phyloP scores from a whole-genome alignment of 1,140 invertebrate genomes.

The Bradynema listronoti region DNA sequence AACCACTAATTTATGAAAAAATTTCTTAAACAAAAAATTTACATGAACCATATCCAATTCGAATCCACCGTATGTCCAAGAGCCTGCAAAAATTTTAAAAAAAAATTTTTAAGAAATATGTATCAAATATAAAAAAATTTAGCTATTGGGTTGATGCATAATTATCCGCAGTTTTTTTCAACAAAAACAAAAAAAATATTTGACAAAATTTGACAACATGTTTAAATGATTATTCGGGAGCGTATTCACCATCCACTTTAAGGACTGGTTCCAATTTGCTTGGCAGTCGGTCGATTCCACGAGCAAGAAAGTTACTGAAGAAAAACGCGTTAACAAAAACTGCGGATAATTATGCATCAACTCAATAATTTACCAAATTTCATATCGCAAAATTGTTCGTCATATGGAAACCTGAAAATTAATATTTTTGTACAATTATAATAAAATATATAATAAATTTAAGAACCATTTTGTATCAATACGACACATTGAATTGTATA shows the following conservation, averaged over 20 bases:
- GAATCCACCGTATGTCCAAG: slow-evolving; percentile 91
- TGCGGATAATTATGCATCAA: too few species aligned
- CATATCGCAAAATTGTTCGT: slow-evolving; percentile 50
- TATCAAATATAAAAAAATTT: slow-evolving; percentile 4
- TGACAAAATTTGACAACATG: too few species aligned
- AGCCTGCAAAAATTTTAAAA: slow-evolving; percentile 66
- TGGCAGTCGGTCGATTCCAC: too few species aligned
- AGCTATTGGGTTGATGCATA: too few species aligned
- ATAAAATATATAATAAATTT: slow-evolving; percentile 2
- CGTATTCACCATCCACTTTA: too few species aligned
- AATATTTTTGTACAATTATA: slow-evolving; percentile 9
- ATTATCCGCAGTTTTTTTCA: too few species aligned
- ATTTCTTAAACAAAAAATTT: slow-evolving; percentile 18
- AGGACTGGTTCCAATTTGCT: too few species aligned
- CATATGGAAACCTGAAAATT: slow-evolving; percentile 41
- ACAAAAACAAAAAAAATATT: too few species aligned
- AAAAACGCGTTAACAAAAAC: too few species aligned
- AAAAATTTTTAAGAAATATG: slow-evolving; percentile 64
- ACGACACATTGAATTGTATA: slow-evolving; percentile 52
- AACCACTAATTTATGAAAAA: background rate
- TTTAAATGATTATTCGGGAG: too few species aligned
- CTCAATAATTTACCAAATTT: slow-evolving; percentile 49
- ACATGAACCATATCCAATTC: slow-evolving; percentile 68
- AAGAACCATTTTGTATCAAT: slow-evolving; percentile 52
- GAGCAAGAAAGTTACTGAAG: too few species aligned